Percentiles rank a stretch among this genome's conserved stretches.
Evolutionary conservation across 2,113 vertebrate genomes (phyloP).

Genomic region (Daubentonia madagascariensis): DNA sequence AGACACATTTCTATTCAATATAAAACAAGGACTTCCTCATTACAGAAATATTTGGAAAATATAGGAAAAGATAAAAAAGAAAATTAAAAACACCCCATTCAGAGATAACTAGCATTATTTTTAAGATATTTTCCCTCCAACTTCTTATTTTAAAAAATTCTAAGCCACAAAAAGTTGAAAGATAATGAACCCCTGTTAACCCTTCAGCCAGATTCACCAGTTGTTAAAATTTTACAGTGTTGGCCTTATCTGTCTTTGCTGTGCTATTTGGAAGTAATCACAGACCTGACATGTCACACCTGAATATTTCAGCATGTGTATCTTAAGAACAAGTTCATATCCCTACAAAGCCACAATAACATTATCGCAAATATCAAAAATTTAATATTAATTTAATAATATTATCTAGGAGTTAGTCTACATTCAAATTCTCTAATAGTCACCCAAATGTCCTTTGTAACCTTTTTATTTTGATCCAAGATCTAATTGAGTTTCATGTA

Average conservation of each 20-base stretch:
- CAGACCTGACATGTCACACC: not conserved
- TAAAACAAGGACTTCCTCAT: not conserved
- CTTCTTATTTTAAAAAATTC: not conserved
- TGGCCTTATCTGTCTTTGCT: not conserved
- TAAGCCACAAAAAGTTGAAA: not conserved
- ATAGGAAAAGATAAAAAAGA: not conserved
- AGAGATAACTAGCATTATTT: not conserved
- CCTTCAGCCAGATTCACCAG: not conserved
- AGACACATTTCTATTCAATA: not conserved
- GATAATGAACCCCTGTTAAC: not conserved
- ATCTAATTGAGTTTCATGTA: not conserved
- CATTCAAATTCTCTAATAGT: not conserved
- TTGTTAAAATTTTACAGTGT: not conserved
- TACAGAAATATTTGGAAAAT: not conserved
- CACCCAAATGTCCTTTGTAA: not conserved
- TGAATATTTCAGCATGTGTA: not conserved
- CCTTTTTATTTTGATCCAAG: not conserved
- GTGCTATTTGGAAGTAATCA: not conserved
- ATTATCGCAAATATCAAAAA: not conserved
- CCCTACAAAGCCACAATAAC: not conserved
- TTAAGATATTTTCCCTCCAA: not conserved
- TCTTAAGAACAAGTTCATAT: not conserved
- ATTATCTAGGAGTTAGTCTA: not conserved
- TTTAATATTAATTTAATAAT: not conserved
- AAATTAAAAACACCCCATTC: not conserved